Evolutionary conservation across 1,140 invertebrate genomes (phyloP), one percentile per base, ranked within the genome.

Genomic region (Drosophila pallidifrons): DNA sequence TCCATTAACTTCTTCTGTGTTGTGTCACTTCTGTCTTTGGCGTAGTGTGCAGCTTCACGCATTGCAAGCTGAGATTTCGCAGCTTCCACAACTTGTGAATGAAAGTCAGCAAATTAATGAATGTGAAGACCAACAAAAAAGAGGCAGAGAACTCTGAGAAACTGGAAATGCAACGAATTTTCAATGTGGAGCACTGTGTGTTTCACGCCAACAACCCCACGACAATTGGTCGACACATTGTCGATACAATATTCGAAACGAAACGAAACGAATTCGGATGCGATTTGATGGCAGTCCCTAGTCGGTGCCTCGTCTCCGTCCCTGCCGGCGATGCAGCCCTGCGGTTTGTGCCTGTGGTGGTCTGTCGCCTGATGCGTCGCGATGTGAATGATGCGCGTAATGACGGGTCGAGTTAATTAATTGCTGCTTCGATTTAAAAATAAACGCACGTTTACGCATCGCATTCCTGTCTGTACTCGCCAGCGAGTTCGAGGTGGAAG

Each of bases 381-480:
- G 68, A 89, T 89, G 82, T 70, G 85, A 88, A 80, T 80, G 86
- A 88, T 85, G 85, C 85, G 85, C 86, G 85, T 88, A 88, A 88
- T 88, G 85, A 88, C 85, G 85, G 85, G 74, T 85, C 77, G 85
- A 88, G 85, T 88, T 88, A 88, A 88, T 88, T 88, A 88, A 88
- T 88, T 88, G 85, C 85, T 89, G 85, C 81, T 73, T 88, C 77
- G 85, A 85, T 89, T 88, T 88, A 90, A 88, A 88, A 88, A 88
- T 88, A 88, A 89, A 85, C 77, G 61, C 85, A 88, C 85, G 85
- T 88, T 88, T 81, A 68, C 65, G 64, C 75, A 64, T 52, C 86
- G 81, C 86, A 89, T 88, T 88, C 85, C 81, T 76, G 85, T 59
- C 81, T 78, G 73, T 83, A 72, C 77, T 65, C 54, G 41, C 6